A percentile compares a stretch with the other conserved stretches of the same genome.
phyloP scores from a whole-genome alignment of 2,888 invertebrate species.

The Smittia sp. region DNA sequence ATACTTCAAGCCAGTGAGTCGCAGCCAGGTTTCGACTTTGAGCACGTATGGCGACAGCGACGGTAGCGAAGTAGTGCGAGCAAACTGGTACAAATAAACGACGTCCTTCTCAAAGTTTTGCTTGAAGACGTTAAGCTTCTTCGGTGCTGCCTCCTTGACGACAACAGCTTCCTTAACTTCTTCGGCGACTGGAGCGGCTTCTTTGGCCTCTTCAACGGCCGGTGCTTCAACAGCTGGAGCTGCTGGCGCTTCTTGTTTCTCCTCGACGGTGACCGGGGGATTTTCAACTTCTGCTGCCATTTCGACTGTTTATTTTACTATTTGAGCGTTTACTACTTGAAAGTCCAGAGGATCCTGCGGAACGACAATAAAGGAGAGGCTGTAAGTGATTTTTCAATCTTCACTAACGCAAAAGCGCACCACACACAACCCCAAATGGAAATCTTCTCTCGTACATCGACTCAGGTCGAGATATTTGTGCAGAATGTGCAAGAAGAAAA shows the following conservation, averaged over 20 bases:
- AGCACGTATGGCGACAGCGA: conserved; percentile 90
- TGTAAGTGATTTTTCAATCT: no score
- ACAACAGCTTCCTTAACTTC: conserved; percentile 51
- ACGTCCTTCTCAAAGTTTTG: conserved; percentile 86
- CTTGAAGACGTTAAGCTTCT: conserved; percentile 82
- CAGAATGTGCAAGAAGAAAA: not conserved
- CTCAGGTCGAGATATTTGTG: no score
- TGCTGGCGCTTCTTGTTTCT: conserved; percentile 56
- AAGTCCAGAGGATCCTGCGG: conserved; percentile 12
- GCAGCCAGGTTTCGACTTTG: conserved; percentile 94
- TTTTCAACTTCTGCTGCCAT: conserved; percentile 78
- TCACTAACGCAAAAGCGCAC: no score
- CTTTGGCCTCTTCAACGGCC: conserved; percentile 48
- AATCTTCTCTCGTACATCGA: no score
- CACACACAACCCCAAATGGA: no score
- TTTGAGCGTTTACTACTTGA: conserved; percentile 33
- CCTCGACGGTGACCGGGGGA: conserved; percentile 56
- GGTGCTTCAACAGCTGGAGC: conserved; percentile 48
- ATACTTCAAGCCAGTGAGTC: conserved; percentile 87
- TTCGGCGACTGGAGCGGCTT: conserved; percentile 55
- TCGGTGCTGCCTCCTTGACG: conserved; percentile 56
- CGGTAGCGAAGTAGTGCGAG: conserved; percentile 83
- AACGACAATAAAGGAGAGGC: not conserved
- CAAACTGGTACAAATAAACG: conserved; percentile 91
- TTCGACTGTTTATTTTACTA: conserved; percentile 46